These are phyloP conservation scores for Drosophila eugracilis DNA, from an alignment of 1,140 invertebrate species.

Conservation along the genomic window DNA sequence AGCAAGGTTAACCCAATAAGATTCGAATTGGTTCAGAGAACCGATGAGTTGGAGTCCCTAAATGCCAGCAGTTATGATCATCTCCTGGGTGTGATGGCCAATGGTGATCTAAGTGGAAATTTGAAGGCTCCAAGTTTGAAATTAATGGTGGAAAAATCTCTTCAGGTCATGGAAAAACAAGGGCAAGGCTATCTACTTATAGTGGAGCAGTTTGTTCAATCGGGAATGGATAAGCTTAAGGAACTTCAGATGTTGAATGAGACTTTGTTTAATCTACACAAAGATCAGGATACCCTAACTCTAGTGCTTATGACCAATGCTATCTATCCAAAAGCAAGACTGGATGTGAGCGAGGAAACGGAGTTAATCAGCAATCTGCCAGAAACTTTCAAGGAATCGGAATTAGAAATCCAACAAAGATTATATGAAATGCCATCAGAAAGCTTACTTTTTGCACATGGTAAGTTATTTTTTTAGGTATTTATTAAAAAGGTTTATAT, in stretches of 20 bases:
- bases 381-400: constrained; percentile 13
- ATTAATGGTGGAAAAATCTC: constrained; percentile 49
- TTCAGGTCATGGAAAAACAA: constrained; percentile 42
- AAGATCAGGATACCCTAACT: constrained; percentile 29
- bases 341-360: constrained; percentile 56
- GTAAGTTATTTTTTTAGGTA: constrained; percentile 17
- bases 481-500: not conserved
- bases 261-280: constrained; percentile 19
- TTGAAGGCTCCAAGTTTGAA: constrained; percentile 20
- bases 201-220: constrained; percentile 48
- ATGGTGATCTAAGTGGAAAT: constrained; percentile 47
- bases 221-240: not conserved
- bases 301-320: constrained; percentile 51
- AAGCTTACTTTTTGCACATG: constrained; percentile 61
- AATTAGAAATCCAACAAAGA: constrained; percentile 25
- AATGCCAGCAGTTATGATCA: constrained; percentile 61
- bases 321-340: constrained; percentile 25
- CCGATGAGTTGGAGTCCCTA: constrained; percentile 41
- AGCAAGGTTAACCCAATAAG: constrained; percentile 17
- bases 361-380: constrained; percentile 25
- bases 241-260: constrained; percentile 46
- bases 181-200: constrained; percentile 53
- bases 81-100: constrained; percentile 68
- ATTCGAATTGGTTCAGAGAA: constrained; percentile 56
- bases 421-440: constrained; percentile 42